A percentile compares a stretch with the other conserved stretches of the same genome.
Conservation (phyloP, 35 echinoderm and acorn worm genomes). For the Anneissia japonica region DNA sequence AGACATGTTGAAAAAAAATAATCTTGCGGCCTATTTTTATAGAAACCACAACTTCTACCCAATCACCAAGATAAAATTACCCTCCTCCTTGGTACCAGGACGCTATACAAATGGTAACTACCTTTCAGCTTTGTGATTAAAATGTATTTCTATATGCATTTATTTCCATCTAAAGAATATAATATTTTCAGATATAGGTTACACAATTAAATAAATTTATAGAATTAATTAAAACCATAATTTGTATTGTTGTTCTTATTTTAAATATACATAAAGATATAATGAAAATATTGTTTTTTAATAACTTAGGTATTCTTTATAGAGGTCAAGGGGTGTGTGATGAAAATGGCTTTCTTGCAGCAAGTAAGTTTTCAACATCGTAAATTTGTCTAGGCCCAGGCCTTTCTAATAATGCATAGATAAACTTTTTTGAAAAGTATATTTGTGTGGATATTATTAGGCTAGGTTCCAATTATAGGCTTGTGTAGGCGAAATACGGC, state of each 20-base stretch:
- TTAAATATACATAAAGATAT: no score
- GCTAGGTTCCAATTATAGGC: no score
- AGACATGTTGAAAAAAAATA: slow-evolving; percentile 32
- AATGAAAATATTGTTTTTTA: no score
- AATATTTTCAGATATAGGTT: not conserved
- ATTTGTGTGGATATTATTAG: no score
- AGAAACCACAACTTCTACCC: not conserved
- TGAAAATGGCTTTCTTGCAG: not conserved
- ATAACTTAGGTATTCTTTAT: no score
- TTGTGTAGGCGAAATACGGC: no score
- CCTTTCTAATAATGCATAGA: no score
- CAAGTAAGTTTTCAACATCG: not conserved
- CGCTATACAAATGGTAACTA: not conserved
- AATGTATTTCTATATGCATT: no score
- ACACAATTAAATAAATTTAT: not conserved
- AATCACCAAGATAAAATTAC: not conserved
- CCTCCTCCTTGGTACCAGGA: not conserved
- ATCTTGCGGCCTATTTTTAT: not conserved
- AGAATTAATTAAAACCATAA: not conserved
- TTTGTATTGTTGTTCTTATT: not conserved
- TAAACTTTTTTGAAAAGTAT: no score
- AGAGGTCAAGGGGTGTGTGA: not conserved
- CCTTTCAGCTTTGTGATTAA: not conserved
- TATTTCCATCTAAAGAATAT: no score
- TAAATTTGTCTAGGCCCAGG: no score